Conservation (phyloP, 2,113 vertebrate genomes). For the Phalacrocorax brasilianus region DNA sequence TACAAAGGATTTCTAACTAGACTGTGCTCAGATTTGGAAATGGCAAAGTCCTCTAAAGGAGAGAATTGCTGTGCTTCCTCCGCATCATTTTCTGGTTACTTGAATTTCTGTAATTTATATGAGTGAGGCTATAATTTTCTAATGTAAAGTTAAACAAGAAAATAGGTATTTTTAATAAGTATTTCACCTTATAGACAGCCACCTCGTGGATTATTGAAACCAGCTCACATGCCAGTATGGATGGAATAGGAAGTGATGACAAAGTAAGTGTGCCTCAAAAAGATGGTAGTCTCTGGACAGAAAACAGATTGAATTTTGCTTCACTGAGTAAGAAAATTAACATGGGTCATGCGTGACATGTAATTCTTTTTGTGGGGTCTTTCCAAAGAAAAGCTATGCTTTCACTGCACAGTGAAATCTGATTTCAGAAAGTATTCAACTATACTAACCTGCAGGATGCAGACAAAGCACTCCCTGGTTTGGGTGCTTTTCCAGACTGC, state of each 20-base stretch:
- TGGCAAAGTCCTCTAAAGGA: not conserved
- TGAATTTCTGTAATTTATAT: not conserved
- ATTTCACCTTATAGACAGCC: not conserved
- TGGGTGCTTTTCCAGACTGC: not conserved
- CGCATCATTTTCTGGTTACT: not conserved
- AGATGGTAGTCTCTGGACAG: not conserved
- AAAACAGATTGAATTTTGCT: not conserved
- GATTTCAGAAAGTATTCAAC: not conserved
- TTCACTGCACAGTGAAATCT: not conserved
- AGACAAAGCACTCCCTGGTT: not conserved
- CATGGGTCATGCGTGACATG: accelerated
- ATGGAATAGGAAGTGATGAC: not conserved
- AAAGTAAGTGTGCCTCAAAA: not conserved
- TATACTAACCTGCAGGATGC: not conserved
- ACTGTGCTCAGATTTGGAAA: not conserved
- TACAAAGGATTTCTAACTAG: not conserved
- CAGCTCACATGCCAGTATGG: not conserved
- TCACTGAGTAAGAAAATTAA: not conserved
- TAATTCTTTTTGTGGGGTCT: not conserved
- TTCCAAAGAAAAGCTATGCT: not conserved
- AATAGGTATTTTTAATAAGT: not conserved
- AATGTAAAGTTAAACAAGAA: not conserved
- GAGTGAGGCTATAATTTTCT: not conserved
- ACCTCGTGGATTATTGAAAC: not conserved
- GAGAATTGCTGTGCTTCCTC: not conserved